A percentile compares a stretch with the other conserved stretches of the same genome.
phyloP scores from a whole-genome alignment of 2,888 invertebrate species.

The Boloria euphrosyne region DNA sequence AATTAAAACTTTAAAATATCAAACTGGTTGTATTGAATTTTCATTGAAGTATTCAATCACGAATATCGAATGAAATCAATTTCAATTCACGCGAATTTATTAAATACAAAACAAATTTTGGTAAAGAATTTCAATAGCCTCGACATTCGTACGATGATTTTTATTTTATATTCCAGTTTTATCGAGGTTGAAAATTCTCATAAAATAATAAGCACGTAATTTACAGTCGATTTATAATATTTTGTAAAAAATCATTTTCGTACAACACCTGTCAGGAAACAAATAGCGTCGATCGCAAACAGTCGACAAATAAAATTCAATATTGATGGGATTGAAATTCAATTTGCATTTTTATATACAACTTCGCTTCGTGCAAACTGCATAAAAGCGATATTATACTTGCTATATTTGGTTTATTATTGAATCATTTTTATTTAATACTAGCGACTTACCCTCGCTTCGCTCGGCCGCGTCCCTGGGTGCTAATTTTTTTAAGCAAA shows the following conservation, averaged over 20 bases:
- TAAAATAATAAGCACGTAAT: neutral
- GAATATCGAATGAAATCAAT: slow-evolving; percentile 13
- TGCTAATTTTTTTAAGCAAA: too few relatives aligned
- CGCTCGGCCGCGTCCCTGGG: too few relatives aligned
- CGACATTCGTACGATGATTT: too few relatives aligned
- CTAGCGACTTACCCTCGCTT: too few relatives aligned
- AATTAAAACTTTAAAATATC: slow-evolving; percentile 16
- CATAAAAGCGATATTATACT: neutral
- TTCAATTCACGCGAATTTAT: slow-evolving; percentile 5
- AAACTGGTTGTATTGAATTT: slow-evolving; percentile 17
- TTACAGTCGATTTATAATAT: neutral
- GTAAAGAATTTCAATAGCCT: too few relatives aligned
- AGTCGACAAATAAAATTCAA: slow-evolving; percentile 30
- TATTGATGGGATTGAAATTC: slow-evolving; percentile 25
- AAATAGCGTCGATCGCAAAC: slow-evolving; percentile 20
- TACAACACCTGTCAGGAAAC: slow-evolving; percentile 23
- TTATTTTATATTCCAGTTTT: neutral
- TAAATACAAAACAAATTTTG: neutral
- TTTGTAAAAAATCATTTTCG: slow-evolving; percentile 12
- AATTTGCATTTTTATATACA: slow-evolving; percentile 30
- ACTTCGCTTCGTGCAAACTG: neutral
- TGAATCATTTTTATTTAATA: too few relatives aligned
- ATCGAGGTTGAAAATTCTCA: neutral
- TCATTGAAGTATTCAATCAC: slow-evolving; percentile 8
- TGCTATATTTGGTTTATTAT: neutral